Evolutionary conservation across 2,797 vertebrate species (phyloP).

Genomic region (Anguilla obscura): DNA sequence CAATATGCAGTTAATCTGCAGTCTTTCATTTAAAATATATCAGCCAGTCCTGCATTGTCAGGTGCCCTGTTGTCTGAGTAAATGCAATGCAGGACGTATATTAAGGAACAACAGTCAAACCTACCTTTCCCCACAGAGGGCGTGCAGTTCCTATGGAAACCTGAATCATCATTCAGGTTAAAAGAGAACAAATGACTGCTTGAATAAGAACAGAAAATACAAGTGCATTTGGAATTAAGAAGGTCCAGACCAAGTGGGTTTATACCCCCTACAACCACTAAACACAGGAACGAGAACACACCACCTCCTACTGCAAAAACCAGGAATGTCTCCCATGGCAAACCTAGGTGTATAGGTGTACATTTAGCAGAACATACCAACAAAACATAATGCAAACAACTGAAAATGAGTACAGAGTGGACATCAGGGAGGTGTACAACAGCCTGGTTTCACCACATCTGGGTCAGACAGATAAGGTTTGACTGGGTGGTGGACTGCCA

Average conservation of each 20-base stretch:
- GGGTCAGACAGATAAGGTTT: neutral
- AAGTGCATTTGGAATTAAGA: neutral
- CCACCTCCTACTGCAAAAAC: neutral
- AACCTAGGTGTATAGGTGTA: neutral
- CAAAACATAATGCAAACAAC: neutral
- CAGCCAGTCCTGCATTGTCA: neutral
- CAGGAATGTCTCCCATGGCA: neutral
- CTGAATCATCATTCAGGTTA: neutral
- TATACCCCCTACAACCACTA: neutral
- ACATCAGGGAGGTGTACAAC: neutral
- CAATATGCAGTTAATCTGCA: neutral
- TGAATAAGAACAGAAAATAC: neutral
- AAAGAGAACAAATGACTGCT: constrained; percentile 5
- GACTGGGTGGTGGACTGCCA: neutral
- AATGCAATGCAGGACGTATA: neutral
- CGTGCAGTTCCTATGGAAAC: constrained; percentile 26
- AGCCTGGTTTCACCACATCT: neutral
- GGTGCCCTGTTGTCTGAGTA: neutral
- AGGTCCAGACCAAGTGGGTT: neutral
- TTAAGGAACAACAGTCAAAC: neutral
- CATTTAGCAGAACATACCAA: neutral
- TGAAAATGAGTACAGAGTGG: neutral
- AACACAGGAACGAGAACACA: neutral
- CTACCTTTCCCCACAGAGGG: neutral
- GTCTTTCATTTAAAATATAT: constrained; percentile 3